Base-by-base conservation (phyloP, 1,140 invertebrate species). In the Bombus fervidus region DNA sequence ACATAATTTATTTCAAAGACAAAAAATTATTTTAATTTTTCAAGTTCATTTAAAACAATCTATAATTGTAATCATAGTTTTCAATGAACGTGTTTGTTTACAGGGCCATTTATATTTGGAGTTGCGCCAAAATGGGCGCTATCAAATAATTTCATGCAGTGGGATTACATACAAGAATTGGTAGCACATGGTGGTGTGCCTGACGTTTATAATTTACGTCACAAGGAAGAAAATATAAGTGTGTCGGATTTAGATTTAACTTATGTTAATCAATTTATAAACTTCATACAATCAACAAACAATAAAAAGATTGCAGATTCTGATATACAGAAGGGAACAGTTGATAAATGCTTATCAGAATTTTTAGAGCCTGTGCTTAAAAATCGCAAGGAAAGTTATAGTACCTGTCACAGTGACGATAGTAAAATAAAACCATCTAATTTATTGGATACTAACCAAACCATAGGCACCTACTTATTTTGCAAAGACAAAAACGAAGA, bases 41-140 rank as follows among this genome's bases (percentile, higher is more conserved):
- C 43, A 59, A 39, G 22, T 78, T 34, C 31, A 66, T n/a, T 47
- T 69, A 68, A 59, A 76, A 87, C 59, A 53, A 76, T 84, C 25
- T 81, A 6, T 68, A n/a, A 59, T 68, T 13, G 0, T 62, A 64
- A 28, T 43, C 22, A 8, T 68, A 64, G 18, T 57, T 62, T 66
- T 31, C 13, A 82, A 57, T 71, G n/a, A 15, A 34, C 78, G 68
- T 77, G 57, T 83, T 83, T 73, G 31, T 85, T 92, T 93, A 12
- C 81, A 95, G 94, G 94, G 89, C 88, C 90, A 87, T 86, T 85
- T 86, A 86, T 90, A 90, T 86, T 89, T 92, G 92, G 86, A 92
- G 90, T 90, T 83, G 93, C 93, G 91, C 92, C 93, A 81, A 88
- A 91, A 89, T 94, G 94, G 94, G 94, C 93, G 92, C 92, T 93